phyloP scores from a whole-genome alignment of 2,888 invertebrate genomes.

The Acrobasis suavella region DNA sequence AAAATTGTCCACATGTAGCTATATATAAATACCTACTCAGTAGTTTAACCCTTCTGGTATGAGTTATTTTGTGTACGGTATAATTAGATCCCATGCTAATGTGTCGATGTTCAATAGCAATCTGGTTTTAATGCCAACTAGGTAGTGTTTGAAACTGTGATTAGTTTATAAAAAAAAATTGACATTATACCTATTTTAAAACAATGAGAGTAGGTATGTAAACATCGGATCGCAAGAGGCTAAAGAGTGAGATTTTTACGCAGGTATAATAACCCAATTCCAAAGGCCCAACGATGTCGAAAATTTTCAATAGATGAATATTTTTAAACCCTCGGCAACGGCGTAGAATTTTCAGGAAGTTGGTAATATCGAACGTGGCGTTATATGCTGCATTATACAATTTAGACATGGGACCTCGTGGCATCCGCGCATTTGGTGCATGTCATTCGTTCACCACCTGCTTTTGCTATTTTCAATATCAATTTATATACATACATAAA shows the following conservation, averaged over 20 bases:
- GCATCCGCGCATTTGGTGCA: constrained; percentile 61
- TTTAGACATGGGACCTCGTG: constrained; percentile 64
- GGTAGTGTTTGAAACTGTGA: neutral
- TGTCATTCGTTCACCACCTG: constrained; percentile 29
- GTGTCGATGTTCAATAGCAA: too few species aligned
- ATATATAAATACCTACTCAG: too few species aligned
- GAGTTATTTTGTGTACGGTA: too few species aligned
- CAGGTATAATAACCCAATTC: neutral
- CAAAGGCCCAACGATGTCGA: constrained; percentile 3
- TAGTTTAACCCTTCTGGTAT: too few species aligned
- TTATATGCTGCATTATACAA: constrained; percentile 50
- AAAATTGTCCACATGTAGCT: too few species aligned
- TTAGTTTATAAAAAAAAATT: too few species aligned
- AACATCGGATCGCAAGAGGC: neutral
- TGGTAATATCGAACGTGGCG: constrained; percentile 25
- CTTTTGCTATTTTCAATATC: too few species aligned
- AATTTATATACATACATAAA: too few species aligned
- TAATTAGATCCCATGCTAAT: too few species aligned
- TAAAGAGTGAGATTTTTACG: neutral
- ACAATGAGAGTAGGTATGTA: too few species aligned
- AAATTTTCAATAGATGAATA: constrained; percentile 18
- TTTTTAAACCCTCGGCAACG: constrained; percentile 6
- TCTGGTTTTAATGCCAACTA: too few species aligned
- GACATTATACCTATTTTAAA: too few species aligned
- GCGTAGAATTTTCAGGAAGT: constrained; percentile 22